phyloP scores from a whole-genome alignment of 2,888 invertebrate genomes.

The Agrotis segetum region DNA sequence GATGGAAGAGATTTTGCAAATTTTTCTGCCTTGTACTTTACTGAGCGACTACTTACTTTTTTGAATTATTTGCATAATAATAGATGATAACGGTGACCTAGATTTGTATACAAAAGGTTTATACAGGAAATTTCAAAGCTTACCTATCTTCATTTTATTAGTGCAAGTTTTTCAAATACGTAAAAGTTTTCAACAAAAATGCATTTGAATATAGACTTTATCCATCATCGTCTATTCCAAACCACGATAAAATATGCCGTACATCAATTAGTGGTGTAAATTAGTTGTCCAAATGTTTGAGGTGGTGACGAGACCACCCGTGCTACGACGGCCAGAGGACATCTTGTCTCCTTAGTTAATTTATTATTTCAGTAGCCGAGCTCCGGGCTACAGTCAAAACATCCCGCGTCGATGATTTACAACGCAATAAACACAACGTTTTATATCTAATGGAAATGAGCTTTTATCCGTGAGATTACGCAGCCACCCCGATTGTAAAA shows the following conservation, averaged over 20 bases:
- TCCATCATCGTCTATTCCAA: slow-evolving; percentile 47
- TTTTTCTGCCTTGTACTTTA: no score
- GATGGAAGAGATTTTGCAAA: no score
- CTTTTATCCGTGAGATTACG: slow-evolving; percentile 86
- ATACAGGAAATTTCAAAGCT: no score
- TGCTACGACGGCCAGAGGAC: slow-evolving; percentile 80
- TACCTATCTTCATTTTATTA: no score
- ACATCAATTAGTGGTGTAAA: slow-evolving; percentile 74
- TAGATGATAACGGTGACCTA: no score
- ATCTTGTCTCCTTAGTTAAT: slow-evolving; percentile 85
- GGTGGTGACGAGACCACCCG: slow-evolving; percentile 84
- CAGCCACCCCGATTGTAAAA: slow-evolving; percentile 80
- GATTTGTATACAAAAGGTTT: no score
- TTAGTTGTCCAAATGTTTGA: slow-evolving; percentile 71
- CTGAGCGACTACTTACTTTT: no score
- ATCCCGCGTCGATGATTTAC: slow-evolving; percentile 89
- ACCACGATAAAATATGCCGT: slow-evolving; percentile 54
- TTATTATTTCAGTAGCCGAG: slow-evolving; percentile 88
- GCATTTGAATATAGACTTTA: slow-evolving; percentile 34
- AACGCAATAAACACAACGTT: slow-evolving; percentile 86
- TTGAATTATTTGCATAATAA: no score
- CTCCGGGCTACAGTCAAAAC: slow-evolving; percentile 86
- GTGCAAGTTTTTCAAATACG: background rate
- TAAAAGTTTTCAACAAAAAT: slow-evolving; percentile 10
- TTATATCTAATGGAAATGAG: slow-evolving; percentile 89